phyloP scores from a whole-genome alignment of 2,797 vertebrate genomes.

The Valencia hispanica region DNA sequence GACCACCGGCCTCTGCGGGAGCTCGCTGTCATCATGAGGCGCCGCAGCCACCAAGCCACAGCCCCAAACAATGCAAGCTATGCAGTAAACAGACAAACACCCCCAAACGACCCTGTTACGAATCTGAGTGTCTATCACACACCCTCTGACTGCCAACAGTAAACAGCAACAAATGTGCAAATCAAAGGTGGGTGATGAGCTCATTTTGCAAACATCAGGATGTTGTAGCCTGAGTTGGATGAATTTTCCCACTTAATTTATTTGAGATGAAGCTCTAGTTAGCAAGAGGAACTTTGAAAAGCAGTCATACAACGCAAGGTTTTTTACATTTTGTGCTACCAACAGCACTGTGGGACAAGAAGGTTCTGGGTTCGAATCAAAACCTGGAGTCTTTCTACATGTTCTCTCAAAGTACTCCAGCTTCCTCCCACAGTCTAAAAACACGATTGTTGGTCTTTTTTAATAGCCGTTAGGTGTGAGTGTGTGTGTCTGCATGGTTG shows the following conservation, averaged over 20 bases:
- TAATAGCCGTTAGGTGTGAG: too few relatives aligned
- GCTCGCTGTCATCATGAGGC: conserved; percentile 67
- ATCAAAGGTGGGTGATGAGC: conserved; percentile 11
- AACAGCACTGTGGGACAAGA: too few relatives aligned
- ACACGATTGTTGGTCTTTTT: too few relatives aligned
- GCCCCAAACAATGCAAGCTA: conserved; percentile 84
- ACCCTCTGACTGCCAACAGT: conserved; percentile 17
- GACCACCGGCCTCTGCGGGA: conserved; percentile 61
- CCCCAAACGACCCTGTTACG: conserved; percentile 62
- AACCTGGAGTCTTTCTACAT: too few relatives aligned
- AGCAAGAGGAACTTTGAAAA: background rate
- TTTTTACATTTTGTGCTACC: background rate
- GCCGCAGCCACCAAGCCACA: conserved; percentile 69
- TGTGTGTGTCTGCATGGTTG: too few relatives aligned
- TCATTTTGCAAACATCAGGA: conserved; percentile 14
- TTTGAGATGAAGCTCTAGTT: background rate
- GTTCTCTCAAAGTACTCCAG: too few relatives aligned
- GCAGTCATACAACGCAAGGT: background rate
- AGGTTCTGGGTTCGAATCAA: too few relatives aligned
- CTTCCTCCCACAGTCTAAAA: too few relatives aligned
- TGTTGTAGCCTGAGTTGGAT: too few relatives aligned
- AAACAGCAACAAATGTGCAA: conserved; percentile 36
- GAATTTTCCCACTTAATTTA: background rate
- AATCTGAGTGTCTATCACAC: conserved; percentile 54
- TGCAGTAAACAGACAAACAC: conserved; percentile 82